These are phyloP conservation scores for Syngnathus scovelli DNA, from an alignment of 2,113 vertebrate genomes.

Conservation along the genomic window DNA sequence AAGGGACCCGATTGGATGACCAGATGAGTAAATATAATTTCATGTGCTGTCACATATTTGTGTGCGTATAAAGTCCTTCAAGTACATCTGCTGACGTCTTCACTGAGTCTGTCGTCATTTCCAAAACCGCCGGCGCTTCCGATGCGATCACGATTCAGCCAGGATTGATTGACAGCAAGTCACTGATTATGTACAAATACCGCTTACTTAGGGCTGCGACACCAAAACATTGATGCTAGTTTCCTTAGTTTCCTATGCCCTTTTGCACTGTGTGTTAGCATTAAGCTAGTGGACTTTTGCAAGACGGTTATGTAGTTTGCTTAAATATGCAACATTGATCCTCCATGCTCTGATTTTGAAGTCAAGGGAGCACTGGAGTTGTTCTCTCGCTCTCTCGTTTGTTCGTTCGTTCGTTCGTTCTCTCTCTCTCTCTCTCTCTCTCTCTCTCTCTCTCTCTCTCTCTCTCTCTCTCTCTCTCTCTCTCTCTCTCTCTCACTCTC, in stretches of 20 bases:
- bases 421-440: not conserved
- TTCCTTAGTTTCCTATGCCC: not conserved
- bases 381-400: not conserved
- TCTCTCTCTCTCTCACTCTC: too few species aligned
- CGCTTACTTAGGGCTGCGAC: not conserved
- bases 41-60: slow-evolving; percentile 8
- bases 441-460: too few species aligned
- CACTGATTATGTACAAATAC: not conserved
- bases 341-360: not conserved
- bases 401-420: too few species aligned
- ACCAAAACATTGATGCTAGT: not conserved
- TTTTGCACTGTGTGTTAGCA: too few species aligned
- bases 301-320: too few species aligned
- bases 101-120: not conserved
- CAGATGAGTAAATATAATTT: slow-evolving; percentile 61
- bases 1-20: slow-evolving; percentile 40
- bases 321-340: too few species aligned
- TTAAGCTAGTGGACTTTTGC: too few species aligned
- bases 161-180: slow-evolving; percentile 15
- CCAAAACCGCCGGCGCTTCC: not conserved
- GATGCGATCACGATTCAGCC: slow-evolving; percentile 36
- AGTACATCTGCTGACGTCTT: not conserved
- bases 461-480: too few species aligned
- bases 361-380: not conserved
- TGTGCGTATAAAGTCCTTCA: not conserved